Percentiles rank a stretch among this genome's conserved stretches.
phyloP scores from a whole-genome alignment of 2,113 vertebrate genomes.

The Scartelaos histophorus region DNA sequence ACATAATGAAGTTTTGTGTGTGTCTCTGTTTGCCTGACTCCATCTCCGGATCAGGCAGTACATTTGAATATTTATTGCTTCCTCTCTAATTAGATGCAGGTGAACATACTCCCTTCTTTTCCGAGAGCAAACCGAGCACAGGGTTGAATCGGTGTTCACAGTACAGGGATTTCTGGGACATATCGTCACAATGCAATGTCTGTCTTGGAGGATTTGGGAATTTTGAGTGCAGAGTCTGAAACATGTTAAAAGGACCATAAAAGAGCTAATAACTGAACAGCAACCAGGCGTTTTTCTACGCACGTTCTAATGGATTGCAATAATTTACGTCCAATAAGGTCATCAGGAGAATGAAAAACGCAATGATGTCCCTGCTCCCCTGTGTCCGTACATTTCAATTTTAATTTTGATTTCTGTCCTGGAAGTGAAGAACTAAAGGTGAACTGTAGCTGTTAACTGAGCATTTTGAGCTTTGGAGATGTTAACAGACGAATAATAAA shows the following conservation, averaged over 20 bases:
- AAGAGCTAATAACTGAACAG: too few species aligned
- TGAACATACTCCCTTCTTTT: neutral
- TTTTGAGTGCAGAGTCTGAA: neutral
- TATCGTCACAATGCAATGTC: neutral
- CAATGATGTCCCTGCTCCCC: too few species aligned
- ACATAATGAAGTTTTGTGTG: neutral
- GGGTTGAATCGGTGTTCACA: conserved; percentile 6
- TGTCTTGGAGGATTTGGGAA: neutral
- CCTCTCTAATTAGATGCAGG: conserved; percentile 13
- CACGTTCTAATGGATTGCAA: neutral
- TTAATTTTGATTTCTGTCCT: too few species aligned
- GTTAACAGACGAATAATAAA: too few species aligned
- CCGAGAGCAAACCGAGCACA: neutral
- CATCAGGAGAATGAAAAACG: too few species aligned
- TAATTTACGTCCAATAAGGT: too few species aligned
- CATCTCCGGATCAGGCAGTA: neutral
- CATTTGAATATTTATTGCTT: conserved; percentile 12
- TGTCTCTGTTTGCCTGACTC: conserved; percentile 5
- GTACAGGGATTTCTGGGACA: neutral
- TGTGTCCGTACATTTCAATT: too few species aligned
- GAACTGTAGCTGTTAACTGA: too few species aligned
- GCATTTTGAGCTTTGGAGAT: too few species aligned
- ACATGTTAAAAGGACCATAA: too few species aligned
- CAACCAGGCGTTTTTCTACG: too few species aligned
- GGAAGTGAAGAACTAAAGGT: too few species aligned